Base-by-base conservation (phyloP, 2,113 vertebrate species). In the Bombycilla garrulus region DNA sequence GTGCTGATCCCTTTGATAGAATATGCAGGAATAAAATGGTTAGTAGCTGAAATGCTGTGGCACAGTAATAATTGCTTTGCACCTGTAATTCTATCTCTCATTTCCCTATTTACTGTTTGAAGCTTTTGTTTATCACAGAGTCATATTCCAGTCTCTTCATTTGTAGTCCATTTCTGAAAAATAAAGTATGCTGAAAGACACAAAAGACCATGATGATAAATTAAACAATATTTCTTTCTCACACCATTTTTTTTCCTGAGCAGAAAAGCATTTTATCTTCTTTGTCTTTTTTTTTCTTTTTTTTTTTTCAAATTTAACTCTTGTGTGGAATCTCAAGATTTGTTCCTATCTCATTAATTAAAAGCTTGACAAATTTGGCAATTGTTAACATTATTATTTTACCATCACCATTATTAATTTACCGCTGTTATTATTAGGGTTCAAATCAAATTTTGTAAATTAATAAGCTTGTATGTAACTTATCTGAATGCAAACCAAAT, bases 121-220 rank as follows among this genome's bases (percentile, higher is more conserved):
- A 94, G 57, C 45, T 97, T 96, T 94, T 96, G 80, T 97, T 97
- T 95, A 93, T 94, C 85, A 86, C 15, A 51, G 73, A 92, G 58
- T 80, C 67, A 74, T 83, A 78, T 84, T 92, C 38, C 15, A 42
- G 18, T 86, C 88, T 87, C 90, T 96, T 95, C 56, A 88, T 94
- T 94, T 96, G 53, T 81, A 88, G 35, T 42, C 38, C 19, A 1
- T 91, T 81, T 91, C n/a, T 88, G 69, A 42, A 92, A 94, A 93
- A 85, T 51, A 64, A 74, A 25, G 89, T 65, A 50, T 31, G 4
- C 67, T 62, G 81, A 53, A 81, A 47, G 40, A 84, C 54, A 73
- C 18, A 66, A 86, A 96, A 81, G 69, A 62, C 28, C 15, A 64
- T 71, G 36, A 86, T 66, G 48, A 97, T 82, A 95, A 96, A 80